Base-by-base conservation (phyloP, 2,113 vertebrate species). In the Paralichthys olivaceus region DNA sequence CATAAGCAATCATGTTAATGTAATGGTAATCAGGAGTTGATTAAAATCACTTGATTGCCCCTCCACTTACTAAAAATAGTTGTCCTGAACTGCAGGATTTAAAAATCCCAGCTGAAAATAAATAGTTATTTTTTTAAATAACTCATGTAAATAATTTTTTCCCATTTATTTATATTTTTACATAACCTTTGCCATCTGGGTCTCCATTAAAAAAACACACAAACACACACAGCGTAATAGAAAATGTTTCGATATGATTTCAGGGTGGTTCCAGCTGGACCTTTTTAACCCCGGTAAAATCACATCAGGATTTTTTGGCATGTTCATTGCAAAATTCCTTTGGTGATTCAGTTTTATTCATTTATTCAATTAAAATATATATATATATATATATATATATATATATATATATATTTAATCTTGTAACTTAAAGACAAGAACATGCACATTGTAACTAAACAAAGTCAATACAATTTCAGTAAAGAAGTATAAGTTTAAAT, bases 1-100 rank as follows among this genome's bases (percentile, higher is more conserved):
- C 77, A 72, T 57, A 25, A 51, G 59, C 56, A 72, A 59, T 85
- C 61, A 83, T 80, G 78, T 56, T 62, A 69, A 86, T 74, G 47
- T 20, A 19, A 47, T 54, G 72, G 72, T 72, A 80, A 69, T 69
- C 45, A 77, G 49, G 15, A 20, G 47, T 43, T 80, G 78, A 84
- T 71, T 82, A 25, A 51, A 66, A 67, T 60, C 63, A 75, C 53
- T 74, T 61, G 53, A 60, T 23, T 59, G 29, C 26, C 20, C 20
- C n/a, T 19, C 7, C 25, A 54, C 20, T 59, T 64, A 23, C 40
- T 70, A 45, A 54, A 20, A 32, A 59, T 25, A 3, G 11, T 47
- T 71, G 63, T 23, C 22, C 60, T 25, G n/a, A 20, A 23, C n/a
- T 17, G 14, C 22, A 25, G 43, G 4, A 26, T 19, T 47, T 28